These are phyloP conservation scores for Paramormyrops hopkinsi DNA, from an alignment of 2,797 vertebrate species.

Conservation along the genomic window DNA sequence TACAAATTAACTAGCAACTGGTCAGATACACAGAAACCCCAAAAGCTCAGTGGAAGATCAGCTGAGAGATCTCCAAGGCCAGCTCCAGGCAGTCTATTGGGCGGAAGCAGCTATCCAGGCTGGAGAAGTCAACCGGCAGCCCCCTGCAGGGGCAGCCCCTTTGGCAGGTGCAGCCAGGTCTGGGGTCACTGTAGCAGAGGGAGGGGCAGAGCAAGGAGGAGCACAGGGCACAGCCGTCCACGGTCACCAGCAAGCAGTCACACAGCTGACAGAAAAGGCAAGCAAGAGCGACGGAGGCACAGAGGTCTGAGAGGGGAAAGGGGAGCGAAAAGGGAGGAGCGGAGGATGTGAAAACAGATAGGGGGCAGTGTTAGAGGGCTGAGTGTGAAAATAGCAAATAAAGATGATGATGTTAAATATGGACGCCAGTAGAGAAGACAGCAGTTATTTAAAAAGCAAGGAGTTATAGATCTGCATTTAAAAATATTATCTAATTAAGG, in stretches of 20 bases:
- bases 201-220: conserved; percentile 46
- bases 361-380: not conserved
- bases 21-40: not conserved
- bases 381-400: not conserved
- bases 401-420: not conserved
- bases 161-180: conserved; percentile 29
- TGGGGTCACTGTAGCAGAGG: conserved; percentile 24
- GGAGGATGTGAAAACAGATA: not conserved
- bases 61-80: conserved; percentile 65
- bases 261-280: conserved; percentile 62
- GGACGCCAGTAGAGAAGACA: not conserved
- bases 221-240: conserved; percentile 44
- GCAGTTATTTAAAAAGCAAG: not conserved
- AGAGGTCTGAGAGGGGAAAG: conserved; percentile 46
- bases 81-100: conserved; percentile 68
- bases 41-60: conserved; percentile 57
- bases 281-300: conserved; percentile 54
- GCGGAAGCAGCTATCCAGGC: conserved; percentile 56
- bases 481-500: not conserved
- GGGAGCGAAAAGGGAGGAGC: not conserved
- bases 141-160: conserved; percentile 23
- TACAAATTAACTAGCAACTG: not conserved
- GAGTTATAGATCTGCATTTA: not conserved
- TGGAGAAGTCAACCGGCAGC: not conserved
- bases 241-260: conserved; percentile 49